These are phyloP conservation scores for Adineta ricciae DNA, from an alignment of 2,888 invertebrate species.

Conservation along the genomic window DNA sequence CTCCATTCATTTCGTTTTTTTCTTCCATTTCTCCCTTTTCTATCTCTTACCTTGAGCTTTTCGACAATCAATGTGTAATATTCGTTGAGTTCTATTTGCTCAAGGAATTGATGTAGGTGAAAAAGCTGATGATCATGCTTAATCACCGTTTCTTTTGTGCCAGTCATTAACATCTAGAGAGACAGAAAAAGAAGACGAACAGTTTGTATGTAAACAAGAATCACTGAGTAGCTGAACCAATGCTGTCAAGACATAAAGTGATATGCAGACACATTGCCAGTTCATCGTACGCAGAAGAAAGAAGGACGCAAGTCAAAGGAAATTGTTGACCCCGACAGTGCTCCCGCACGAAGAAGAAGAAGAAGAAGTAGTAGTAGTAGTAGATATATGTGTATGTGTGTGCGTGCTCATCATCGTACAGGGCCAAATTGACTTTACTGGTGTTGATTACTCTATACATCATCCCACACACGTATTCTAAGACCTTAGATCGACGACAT, in stretches of 20 bases:
- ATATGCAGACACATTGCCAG: constrained; percentile 5
- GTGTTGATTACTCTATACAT: background rate
- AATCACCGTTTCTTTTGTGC: background rate
- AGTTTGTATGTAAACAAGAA: background rate
- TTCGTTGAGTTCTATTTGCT: constrained; percentile 18
- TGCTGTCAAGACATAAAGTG: background rate
- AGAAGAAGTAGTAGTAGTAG: too few relatives aligned
- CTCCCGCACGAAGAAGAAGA: background rate
- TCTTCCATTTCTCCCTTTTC: background rate
- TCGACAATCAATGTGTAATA: background rate
- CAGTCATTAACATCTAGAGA: background rate
- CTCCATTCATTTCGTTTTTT: background rate
- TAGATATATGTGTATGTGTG: background rate
- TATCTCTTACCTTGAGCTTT: constrained; percentile 19
- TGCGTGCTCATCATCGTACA: background rate
- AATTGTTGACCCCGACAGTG: constrained; percentile 4
- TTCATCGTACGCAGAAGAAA: background rate
- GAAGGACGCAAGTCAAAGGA: background rate
- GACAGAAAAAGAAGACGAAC: background rate
- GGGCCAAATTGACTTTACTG: background rate
- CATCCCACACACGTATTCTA: background rate
- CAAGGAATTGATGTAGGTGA: background rate
- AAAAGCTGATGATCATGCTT: background rate
- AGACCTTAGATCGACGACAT: background rate
- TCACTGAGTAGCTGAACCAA: background rate